Conservation (phyloP, 2,888 invertebrate genomes). For the Trisateles emortualis region DNA sequence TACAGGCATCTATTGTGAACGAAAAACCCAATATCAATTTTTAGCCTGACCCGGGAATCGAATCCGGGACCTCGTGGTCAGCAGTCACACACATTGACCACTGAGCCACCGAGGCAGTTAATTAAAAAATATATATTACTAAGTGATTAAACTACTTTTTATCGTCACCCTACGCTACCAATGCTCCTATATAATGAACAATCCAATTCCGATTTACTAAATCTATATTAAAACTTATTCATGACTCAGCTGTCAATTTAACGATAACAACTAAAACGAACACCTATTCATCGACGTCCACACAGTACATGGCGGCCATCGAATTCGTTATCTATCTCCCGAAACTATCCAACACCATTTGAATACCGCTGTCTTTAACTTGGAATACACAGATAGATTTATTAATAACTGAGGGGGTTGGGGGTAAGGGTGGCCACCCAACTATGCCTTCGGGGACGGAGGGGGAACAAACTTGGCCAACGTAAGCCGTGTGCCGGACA, state of each 20-base stretch:
- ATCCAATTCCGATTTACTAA: not conserved
- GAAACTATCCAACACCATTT: constrained; percentile 56
- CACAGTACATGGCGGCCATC: constrained; percentile 32
- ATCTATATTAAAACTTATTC: not conserved
- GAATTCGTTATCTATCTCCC: constrained; percentile 52
- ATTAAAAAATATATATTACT: too few relatives aligned
- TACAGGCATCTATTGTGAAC: too few relatives aligned
- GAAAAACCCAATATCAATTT: too few relatives aligned
- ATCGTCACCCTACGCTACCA: too few relatives aligned
- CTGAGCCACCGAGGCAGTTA: too few relatives aligned
- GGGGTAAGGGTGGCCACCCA: constrained; percentile 58
- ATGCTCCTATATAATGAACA: too few relatives aligned
- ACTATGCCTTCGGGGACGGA: constrained; percentile 69
- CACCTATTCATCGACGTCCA: constrained; percentile 11
- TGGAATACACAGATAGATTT: constrained; percentile 84
- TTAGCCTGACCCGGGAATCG: too few relatives aligned
- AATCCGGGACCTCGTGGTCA: too few relatives aligned
- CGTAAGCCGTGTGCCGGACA: constrained; percentile 84
- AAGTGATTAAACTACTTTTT: too few relatives aligned
- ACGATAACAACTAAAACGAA: constrained; percentile 12
- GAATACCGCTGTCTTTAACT: constrained; percentile 77
- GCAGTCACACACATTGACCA: too few relatives aligned
- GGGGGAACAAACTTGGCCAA: constrained; percentile 78
- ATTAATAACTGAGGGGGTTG: constrained; percentile 77
- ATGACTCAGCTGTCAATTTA: constrained; percentile 1